Percentiles rank a stretch among this genome's conserved stretches.
Evolutionary conservation across 2,797 vertebrate genomes (phyloP).

Genomic region (Cynopterus sphinx): DNA sequence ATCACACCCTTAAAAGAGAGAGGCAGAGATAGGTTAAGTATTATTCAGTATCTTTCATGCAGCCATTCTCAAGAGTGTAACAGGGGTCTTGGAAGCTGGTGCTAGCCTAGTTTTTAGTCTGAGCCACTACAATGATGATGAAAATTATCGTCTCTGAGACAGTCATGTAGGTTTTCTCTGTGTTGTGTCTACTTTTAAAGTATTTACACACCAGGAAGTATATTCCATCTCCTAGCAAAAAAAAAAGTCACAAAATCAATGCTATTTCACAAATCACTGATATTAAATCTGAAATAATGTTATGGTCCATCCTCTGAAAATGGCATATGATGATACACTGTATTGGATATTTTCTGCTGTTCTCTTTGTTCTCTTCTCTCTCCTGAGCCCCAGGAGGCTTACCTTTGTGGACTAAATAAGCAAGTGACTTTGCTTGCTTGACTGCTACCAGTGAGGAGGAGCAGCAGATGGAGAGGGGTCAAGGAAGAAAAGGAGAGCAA

Average conservation of each 20-base stretch:
- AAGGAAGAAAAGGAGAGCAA: neutral
- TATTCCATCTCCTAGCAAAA: neutral
- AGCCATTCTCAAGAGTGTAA: neutral
- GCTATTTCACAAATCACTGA: neutral
- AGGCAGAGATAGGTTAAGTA: neutral
- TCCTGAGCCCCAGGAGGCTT: neutral
- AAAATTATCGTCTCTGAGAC: neutral
- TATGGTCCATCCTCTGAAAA: neutral
- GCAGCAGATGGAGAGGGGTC: neutral
- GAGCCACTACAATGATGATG: neutral
- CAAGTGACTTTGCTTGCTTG: neutral
- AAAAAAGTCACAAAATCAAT: neutral
- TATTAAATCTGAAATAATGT: neutral
- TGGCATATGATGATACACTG: no score
- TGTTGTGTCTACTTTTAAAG: neutral
- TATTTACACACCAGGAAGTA: neutral
- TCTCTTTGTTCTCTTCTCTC: neutral
- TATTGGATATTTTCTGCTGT: neutral
- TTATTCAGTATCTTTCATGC: neutral
- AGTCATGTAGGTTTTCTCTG: neutral
- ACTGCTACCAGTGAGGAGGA: neutral
- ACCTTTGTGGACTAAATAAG: neutral
- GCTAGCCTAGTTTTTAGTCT: neutral
- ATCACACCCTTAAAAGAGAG: neutral
- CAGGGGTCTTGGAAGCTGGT: neutral